Evolutionary conservation across 1,140 invertebrate genomes (phyloP).

Genomic region (Vanessa atalanta): DNA sequence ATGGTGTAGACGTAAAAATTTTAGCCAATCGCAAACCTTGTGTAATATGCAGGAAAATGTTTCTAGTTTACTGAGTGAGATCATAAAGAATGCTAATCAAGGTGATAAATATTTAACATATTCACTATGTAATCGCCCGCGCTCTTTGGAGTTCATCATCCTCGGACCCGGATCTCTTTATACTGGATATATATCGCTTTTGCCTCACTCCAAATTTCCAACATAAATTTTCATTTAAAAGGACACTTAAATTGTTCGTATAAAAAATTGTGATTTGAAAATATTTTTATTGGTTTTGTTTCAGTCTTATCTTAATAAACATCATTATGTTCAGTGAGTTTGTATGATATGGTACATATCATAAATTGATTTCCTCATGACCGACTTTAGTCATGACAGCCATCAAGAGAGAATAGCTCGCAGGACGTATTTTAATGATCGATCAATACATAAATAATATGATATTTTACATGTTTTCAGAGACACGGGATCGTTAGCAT

Average conservation of each 20-base stretch:
- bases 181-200: neutral
- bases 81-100: conserved; percentile 53
- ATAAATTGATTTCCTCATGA: too few species aligned
- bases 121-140: conserved; percentile 49
- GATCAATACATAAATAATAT: too few species aligned
- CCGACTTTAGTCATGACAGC: too few species aligned
- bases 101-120: conserved; percentile 59
- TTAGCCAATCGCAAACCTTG: conserved; percentile 5
- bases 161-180: conserved; percentile 15
- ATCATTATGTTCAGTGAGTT: too few species aligned
- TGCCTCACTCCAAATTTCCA: conserved; percentile 1
- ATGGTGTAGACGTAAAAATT: neutral
- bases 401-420: too few species aligned
- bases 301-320: too few species aligned
- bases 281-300: neutral
- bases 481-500: too few species aligned
- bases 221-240: too few species aligned
- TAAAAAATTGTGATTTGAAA: neutral
- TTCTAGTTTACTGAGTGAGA: conserved; percentile 39
- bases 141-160: conserved; percentile 33
- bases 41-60: conserved; percentile 34
- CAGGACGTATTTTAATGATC: too few species aligned
- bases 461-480: too few species aligned
- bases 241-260: too few species aligned
- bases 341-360: too few species aligned